These are phyloP conservation scores for Drosophila picticornis DNA, from an alignment of 2,888 invertebrate genomes.

Conservation along the genomic window DNA sequence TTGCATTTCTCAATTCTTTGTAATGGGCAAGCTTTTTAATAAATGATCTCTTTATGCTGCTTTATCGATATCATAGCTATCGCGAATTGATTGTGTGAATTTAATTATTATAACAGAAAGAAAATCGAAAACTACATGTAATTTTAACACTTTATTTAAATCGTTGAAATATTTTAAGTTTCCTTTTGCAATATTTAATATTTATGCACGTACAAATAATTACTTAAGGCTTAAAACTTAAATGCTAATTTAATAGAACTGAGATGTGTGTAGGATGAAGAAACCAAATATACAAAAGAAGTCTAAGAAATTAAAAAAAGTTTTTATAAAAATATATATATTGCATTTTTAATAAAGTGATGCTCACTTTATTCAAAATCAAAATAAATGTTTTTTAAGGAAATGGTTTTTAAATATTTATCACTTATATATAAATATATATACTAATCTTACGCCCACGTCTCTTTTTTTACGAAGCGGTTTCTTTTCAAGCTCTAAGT, in stretches of 20 bases:
- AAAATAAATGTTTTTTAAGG: not conserved
- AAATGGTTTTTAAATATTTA: not conserved
- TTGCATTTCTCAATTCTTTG: slow-evolving; percentile 7
- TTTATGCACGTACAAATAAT: slow-evolving; percentile 30
- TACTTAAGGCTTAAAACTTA: slow-evolving; percentile 23
- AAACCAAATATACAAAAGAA: slow-evolving; percentile 29
- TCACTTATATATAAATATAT: not conserved
- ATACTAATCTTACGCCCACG: not conserved
- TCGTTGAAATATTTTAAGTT: slow-evolving; percentile 38
- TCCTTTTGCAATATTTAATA: slow-evolving; percentile 20
- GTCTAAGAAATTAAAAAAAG: not conserved
- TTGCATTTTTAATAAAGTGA: not conserved
- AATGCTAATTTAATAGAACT: slow-evolving; percentile 22
- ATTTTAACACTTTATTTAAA: slow-evolving; percentile 53
- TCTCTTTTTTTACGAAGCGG: not conserved
- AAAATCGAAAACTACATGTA: not conserved
- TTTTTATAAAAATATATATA: slow-evolving; percentile 1
- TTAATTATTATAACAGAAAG: not conserved
- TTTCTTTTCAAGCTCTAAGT: not conserved
- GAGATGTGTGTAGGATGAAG: slow-evolving; percentile 26
- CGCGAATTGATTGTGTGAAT: not conserved
- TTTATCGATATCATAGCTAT: not conserved
- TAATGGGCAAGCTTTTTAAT: not conserved
- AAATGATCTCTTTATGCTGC: not conserved
- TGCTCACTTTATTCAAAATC: too few relatives aligned